Base-by-base conservation (phyloP, 2,797 vertebrate genomes). In the Yasuhikotakia modesta region DNA sequence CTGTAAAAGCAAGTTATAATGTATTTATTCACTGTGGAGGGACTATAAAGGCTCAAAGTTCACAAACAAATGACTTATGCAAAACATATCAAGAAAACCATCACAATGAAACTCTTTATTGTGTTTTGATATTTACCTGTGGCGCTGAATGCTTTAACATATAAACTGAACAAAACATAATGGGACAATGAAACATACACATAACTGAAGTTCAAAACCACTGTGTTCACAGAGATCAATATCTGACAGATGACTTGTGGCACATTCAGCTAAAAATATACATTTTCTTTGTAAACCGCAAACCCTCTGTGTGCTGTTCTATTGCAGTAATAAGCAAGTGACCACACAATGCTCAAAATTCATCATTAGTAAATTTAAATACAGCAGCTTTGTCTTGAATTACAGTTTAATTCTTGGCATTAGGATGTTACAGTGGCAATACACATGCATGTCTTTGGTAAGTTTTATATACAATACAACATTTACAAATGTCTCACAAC, bases 191-290 rank as follows among this genome's bases (percentile, higher is more conserved):
- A 43, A 43, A 43, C 10, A 43, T 43, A 43, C 45, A 30, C 0
- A 10, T 24, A 14, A 27, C 16, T 66, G 5, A 24, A 58, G 35
- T 21, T 64, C 35, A 76, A 67, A 58, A 68, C 50, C 46, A 67
- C n/a, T 52, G 12, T 53, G 39, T 43, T 55, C 12, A 58, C 22
- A 58, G 27, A 2, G 13, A 8, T 32, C 16, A 3, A 2, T 55
- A 19, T 63, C 14, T 61, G 14, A 77, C n/a, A 35, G n/a, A 61
- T 24, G 8, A 48, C 14, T 45, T 12, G 11, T 60, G 27, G 43
- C 65, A 61, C 55, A 22, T 76, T 68, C 24, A 58, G 39, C 50
- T 67, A 32, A 68, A 39, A 27, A 11, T 48, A 21, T 32, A 60
- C 4, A 22, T 68, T 12, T 60, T 60, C n/a, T 24, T 12, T 69